Evolutionary conservation across 2,888 invertebrate species (phyloP).

Genomic region (Pseudanteris insignis): DNA sequence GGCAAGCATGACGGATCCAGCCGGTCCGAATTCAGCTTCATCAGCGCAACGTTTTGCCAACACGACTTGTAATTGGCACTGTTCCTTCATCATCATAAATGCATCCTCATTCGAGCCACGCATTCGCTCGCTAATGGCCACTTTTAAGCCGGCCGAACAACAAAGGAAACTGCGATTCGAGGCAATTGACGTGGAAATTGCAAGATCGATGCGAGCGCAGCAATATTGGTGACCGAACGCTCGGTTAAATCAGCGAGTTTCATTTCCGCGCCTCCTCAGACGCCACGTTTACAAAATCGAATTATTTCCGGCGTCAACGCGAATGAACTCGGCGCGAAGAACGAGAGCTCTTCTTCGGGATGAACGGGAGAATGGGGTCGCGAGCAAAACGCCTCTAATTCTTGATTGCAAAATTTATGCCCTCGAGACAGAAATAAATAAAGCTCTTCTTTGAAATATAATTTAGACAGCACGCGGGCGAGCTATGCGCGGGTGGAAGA

Average conservation of each 20-base stretch:
- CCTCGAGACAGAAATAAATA: conserved; percentile 57
- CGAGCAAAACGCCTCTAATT: conserved; percentile 45
- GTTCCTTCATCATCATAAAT: conserved; percentile 15
- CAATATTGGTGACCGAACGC: conserved; percentile 40
- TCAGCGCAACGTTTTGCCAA: not conserved
- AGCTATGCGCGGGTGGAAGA: conserved; percentile 32
- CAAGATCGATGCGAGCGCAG: conserved; percentile 42
- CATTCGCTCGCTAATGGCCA: conserved; percentile 10
- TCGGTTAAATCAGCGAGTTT: conserved; percentile 38
- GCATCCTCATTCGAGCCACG: conserved; percentile 8
- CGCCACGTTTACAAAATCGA: conserved; percentile 43
- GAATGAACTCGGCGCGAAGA: conserved; percentile 40
- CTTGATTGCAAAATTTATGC: conserved; percentile 57
- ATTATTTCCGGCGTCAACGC: conserved; percentile 45
- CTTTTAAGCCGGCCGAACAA: conserved; percentile 5
- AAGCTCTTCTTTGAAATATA: conserved; percentile 55
- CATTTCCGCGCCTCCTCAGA: conserved; percentile 43
- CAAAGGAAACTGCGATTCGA: conserved; percentile 15
- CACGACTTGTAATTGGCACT: conserved; percentile 9
- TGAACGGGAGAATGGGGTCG: conserved; percentile 40
- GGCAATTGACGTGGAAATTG: conserved; percentile 40
- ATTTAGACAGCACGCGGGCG: conserved; percentile 53
- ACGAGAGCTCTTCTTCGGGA: conserved; percentile 36
- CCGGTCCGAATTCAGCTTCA: not conserved
- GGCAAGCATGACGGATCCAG: not conserved